These are phyloP conservation scores for Quadriops clusia DNA, from an alignment of 2,888 invertebrate species.

Conservation along the genomic window DNA sequence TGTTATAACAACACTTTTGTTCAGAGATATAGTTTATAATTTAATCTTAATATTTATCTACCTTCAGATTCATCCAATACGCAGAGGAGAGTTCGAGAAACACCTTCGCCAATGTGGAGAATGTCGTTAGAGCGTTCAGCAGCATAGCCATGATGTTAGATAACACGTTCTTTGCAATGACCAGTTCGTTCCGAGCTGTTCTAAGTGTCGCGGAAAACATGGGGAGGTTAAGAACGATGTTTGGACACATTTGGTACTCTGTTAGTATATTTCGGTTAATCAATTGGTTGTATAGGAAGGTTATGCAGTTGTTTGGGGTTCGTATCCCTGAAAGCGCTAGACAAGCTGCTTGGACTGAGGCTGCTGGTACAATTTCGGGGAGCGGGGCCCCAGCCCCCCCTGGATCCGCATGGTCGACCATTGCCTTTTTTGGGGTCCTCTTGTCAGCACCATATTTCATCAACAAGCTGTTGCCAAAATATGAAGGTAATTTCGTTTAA, in stretches of 20 bases:
- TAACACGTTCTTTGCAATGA: slow-evolving; percentile 90
- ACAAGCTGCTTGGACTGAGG: slow-evolving; percentile 37
- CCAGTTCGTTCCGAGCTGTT: slow-evolving; percentile 90
- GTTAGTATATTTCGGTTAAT: slow-evolving; percentile 71
- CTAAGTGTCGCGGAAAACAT: slow-evolving; percentile 94
- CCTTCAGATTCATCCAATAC: slow-evolving; percentile 62
- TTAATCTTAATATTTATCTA: too few relatives aligned
- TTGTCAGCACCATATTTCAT: slow-evolving; percentile 87
- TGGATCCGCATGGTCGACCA: slow-evolving; percentile 70
- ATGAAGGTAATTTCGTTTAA: slow-evolving; percentile 42
- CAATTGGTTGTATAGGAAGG: slow-evolving; percentile 66
- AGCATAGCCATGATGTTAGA: slow-evolving; percentile 95
- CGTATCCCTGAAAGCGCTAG: slow-evolving; percentile 31
- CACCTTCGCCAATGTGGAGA: slow-evolving; percentile 91
- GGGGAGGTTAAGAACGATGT: slow-evolving; percentile 66
- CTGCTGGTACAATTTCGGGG: slow-evolving; percentile 33
- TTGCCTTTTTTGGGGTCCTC: slow-evolving; percentile 80
- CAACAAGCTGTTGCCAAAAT: slow-evolving; percentile 63
- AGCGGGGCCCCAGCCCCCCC: slow-evolving; percentile 19
- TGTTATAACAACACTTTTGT: too few relatives aligned
- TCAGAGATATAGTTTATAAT: too few relatives aligned
- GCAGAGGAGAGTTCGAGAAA: slow-evolving; percentile 86
- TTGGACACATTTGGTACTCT: slow-evolving; percentile 79
- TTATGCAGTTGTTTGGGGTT: slow-evolving; percentile 57
- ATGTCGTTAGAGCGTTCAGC: slow-evolving; percentile 75